Conservation (phyloP, 2,797 vertebrate genomes). For the Ammospiza maritima region DNA sequence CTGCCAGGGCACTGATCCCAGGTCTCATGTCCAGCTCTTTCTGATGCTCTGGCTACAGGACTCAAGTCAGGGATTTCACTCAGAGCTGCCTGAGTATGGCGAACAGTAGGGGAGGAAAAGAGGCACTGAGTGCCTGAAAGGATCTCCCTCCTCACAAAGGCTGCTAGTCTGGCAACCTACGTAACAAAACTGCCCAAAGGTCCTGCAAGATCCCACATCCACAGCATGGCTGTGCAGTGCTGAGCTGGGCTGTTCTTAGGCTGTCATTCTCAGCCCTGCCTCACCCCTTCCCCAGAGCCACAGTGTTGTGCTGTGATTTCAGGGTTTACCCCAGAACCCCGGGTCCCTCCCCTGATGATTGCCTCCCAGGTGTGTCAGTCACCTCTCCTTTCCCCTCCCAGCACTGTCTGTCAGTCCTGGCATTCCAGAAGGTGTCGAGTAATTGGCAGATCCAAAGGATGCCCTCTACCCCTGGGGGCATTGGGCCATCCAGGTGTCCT, state of each 20-base stretch:
- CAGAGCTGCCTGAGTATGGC: background rate
- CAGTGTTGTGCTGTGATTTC: background rate
- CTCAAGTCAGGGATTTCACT: background rate
- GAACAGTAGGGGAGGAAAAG: background rate
- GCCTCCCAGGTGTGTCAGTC: too few species aligned
- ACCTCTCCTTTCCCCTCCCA: too few species aligned
- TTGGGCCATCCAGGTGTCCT: too few species aligned
- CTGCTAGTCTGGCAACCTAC: background rate
- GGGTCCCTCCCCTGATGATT: too few species aligned
- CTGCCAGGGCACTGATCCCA: background rate
- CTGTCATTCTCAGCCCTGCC: background rate
- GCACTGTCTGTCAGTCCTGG: too few species aligned
- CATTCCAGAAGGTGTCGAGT: too few species aligned
- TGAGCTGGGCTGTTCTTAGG: background rate
- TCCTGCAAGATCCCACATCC: background rate
- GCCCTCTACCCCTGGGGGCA: too few species aligned
- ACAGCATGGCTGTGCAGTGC: fast-evolving
- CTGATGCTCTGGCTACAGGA: background rate
- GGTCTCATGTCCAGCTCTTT: background rate
- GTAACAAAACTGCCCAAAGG: background rate
- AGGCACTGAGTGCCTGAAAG: background rate
- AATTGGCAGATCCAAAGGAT: too few species aligned
- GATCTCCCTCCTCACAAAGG: background rate
- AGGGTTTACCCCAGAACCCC: too few species aligned
- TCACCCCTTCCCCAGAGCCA: background rate